Percentiles rank a stretch among this genome's conserved stretches.
Evolutionary conservation across 2,888 invertebrate species (phyloP).

Genomic region (Steinernema hermaphroditum): DNA sequence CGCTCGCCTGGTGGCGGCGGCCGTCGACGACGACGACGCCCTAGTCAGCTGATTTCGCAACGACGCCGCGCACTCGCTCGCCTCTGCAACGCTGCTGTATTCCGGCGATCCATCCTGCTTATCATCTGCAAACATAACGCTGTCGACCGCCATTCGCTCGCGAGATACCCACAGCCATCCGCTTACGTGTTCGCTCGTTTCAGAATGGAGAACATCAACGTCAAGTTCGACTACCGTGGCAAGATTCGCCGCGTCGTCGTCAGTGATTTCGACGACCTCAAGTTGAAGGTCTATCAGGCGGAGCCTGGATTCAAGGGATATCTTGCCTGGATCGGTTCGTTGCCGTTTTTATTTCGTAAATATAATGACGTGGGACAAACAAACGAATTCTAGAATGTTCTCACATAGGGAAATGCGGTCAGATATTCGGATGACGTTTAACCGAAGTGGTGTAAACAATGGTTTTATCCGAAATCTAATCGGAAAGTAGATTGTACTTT

Average conservation of each 20-base stretch:
- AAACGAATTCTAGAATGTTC: background rate
- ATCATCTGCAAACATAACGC: background rate
- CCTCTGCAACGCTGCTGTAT: background rate
- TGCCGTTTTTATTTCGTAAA: background rate
- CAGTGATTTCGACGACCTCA: background rate
- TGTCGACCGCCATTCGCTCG: background rate
- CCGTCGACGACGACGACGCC: background rate
- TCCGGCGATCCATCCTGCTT: background rate
- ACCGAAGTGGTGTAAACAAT: background rate
- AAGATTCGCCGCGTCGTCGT: slow-evolving; percentile 2
- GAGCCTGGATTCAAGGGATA: slow-evolving; percentile 8
- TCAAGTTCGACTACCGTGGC: slow-evolving; percentile 6
- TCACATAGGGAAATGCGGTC: background rate
- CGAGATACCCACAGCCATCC: background rate
- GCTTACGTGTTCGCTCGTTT: background rate
- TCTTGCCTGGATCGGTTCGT: slow-evolving; percentile 1
- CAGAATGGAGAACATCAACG: slow-evolving; percentile 4
- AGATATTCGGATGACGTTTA: background rate
- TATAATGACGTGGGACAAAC: background rate
- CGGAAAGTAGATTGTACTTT: no score
- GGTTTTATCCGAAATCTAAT: no score
- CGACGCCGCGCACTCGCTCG: background rate
- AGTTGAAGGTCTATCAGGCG: background rate
- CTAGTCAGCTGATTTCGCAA: slow-evolving; percentile 2
- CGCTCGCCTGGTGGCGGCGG: background rate